Evolutionary conservation across 2,888 invertebrate genomes (phyloP), one percentile per base, ranked within the genome.

Genomic region (Callimorpha dominula): DNA sequence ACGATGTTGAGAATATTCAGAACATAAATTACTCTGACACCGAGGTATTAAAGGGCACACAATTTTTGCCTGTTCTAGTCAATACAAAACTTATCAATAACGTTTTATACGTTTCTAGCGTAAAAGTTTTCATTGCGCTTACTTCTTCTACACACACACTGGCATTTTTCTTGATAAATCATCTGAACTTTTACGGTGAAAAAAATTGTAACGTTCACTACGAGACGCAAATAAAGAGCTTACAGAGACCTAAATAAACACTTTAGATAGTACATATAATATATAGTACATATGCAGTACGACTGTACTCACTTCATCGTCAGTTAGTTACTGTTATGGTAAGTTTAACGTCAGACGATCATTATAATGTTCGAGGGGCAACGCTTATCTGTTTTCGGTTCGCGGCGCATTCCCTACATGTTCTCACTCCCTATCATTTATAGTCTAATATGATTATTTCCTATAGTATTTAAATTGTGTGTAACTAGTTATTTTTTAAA

Each of bases 371-470:
- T 85, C 81, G 76, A 82, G 80, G 81, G 81, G 80, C 80, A 78
- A 73, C 81, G 87, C 86, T 89, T 92, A 93, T 93, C 91, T 92
- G 90, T 90, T 90, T 90, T 90, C 88, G 88, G 88, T 86, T 87
- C 87, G 86, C 81, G 86, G 88, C 89, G 86, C 91, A 91, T 90
- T 91, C 89, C 89, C 88, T 87, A 81, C 60, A 74, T 70, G 74
- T 64, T 70, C 75, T 81, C 83, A 31, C 84, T 84, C 84, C 81
- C 82, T 83, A 81, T 84, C 83, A 88, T 89, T 88, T 90, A 89
- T 87, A 89, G 20, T 20, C 8, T 46, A 9, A 46, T 46, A 9
- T 46, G 9, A 46, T 6, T 46, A 46, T 46, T 46, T 46, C 43
- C 43, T 46, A 0, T 9, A 46, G 8, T 46, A 46, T 46, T 46